Evolutionary conservation across 2,888 invertebrate genomes (phyloP).

Genomic region (Trisateles emortualis): DNA sequence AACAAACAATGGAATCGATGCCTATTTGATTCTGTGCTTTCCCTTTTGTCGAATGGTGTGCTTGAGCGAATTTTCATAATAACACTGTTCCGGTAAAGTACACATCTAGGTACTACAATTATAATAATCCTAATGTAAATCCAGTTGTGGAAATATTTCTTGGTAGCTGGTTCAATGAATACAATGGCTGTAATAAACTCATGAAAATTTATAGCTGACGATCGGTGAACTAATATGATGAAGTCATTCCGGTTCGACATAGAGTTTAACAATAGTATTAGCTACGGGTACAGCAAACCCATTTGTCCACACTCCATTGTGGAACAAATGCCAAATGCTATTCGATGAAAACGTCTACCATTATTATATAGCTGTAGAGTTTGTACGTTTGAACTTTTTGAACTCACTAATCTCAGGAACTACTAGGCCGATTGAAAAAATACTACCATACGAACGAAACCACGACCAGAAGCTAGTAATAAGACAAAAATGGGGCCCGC

Average conservation of each 20-base stretch:
- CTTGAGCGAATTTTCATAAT: conserved; percentile 63
- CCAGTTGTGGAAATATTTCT: neutral
- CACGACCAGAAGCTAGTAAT: no score
- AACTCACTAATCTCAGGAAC: no score
- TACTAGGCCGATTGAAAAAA: no score
- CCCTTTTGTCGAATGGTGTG: conserved; percentile 65
- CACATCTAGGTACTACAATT: conserved; percentile 41
- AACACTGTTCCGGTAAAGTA: conserved; percentile 53
- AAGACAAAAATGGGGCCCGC: no score
- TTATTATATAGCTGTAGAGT: no score
- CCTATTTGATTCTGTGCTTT: conserved; percentile 75
- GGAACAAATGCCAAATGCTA: neutral
- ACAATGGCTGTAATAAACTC: neutral
- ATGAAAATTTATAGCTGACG: neutral
- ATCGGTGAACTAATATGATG: neutral
- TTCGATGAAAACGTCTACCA: neutral
- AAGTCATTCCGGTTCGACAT: conserved; percentile 1
- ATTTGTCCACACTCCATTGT: neutral
- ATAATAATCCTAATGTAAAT: conserved; percentile 28
- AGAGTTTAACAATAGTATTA: neutral
- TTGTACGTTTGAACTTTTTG: no score
- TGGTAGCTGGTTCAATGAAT: neutral
- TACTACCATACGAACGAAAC: no score
- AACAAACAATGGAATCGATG: conserved; percentile 71
- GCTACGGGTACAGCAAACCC: neutral